phyloP scores from a whole-genome alignment of 2,797 vertebrate species.

The Phataginus tetradactyla region DNA sequence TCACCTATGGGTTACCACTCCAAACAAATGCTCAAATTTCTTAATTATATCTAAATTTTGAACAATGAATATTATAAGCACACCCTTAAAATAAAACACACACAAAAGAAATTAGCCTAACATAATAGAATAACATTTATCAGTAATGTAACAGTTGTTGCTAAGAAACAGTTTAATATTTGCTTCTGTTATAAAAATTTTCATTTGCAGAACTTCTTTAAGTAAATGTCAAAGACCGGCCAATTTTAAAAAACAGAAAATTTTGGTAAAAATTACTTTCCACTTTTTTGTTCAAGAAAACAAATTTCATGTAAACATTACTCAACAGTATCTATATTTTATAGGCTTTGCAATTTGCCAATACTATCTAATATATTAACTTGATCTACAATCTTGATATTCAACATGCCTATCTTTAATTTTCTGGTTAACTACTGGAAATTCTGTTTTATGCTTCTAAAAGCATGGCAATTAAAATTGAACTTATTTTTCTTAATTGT shows the following conservation, averaged over 20 bases:
- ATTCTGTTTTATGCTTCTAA: constrained; percentile 59
- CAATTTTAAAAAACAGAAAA: constrained; percentile 46
- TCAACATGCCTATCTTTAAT: constrained; percentile 48
- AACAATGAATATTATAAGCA: constrained; percentile 50
- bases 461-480: constrained; percentile 60
- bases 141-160: constrained; percentile 53
- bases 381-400: constrained; percentile 17
- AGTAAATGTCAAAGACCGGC: constrained; percentile 49
- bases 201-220: constrained; percentile 65
- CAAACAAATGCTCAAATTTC: constrained; percentile 35
- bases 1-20: not conserved
- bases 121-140: constrained; percentile 62
- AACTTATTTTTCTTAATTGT: constrained; percentile 49
- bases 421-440: constrained; percentile 45
- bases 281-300: constrained; percentile 58
- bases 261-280: constrained; percentile 21
- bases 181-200: constrained; percentile 58
- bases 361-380: constrained; percentile 32
- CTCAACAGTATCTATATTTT: constrained; percentile 45
- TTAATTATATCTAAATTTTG: constrained; percentile 53
- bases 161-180: constrained; percentile 68
- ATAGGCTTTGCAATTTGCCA: constrained; percentile 51
- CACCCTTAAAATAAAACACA: constrained; percentile 26
- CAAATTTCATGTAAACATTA: constrained; percentile 49
- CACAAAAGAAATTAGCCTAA: constrained; percentile 55